Conservation (phyloP, 2,113 vertebrate species). For the Brienomyrus brachyistius region DNA sequence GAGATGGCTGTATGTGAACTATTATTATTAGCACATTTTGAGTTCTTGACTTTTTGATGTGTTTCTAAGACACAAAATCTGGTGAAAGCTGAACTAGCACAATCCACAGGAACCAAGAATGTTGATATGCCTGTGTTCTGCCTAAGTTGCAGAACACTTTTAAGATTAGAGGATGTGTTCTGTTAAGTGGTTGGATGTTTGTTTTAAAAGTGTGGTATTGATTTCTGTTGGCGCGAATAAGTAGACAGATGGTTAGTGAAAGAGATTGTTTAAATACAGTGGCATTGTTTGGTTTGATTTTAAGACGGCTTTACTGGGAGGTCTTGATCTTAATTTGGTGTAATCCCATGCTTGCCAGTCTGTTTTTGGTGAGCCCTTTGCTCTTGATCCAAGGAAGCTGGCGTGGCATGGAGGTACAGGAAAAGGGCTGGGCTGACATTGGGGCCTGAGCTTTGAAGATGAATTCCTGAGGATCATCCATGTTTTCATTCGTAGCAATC, state of each 20-base stretch:
- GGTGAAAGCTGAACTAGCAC: not conserved
- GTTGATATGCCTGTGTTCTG: not conserved
- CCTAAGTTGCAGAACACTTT: not conserved
- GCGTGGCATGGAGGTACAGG: not conserved
- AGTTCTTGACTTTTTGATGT: not conserved
- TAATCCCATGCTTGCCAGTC: not conserved
- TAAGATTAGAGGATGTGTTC: not conserved
- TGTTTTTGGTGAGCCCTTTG: conserved; percentile 9
- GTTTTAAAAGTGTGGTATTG: not conserved
- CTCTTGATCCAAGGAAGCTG: not conserved
- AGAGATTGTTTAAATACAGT: not conserved
- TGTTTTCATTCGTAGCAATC: conserved; percentile 33
- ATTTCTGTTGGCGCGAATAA: not conserved
- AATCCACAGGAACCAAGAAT: not conserved
- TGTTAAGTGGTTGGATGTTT: not conserved
- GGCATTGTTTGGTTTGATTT: not conserved
- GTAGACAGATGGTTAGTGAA: not conserved
- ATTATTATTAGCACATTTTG: not conserved
- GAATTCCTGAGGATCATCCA: conserved; percentile 3
- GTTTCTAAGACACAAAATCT: not conserved
- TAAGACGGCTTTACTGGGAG: not conserved
- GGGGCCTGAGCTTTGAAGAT: conserved; percentile 26
- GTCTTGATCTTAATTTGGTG: conserved; percentile 16
- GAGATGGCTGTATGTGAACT: not conserved
- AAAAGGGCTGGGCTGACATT: not conserved